Base-by-base conservation (phyloP, 2,113 vertebrate species). In the Lophotis ruficrista region DNA sequence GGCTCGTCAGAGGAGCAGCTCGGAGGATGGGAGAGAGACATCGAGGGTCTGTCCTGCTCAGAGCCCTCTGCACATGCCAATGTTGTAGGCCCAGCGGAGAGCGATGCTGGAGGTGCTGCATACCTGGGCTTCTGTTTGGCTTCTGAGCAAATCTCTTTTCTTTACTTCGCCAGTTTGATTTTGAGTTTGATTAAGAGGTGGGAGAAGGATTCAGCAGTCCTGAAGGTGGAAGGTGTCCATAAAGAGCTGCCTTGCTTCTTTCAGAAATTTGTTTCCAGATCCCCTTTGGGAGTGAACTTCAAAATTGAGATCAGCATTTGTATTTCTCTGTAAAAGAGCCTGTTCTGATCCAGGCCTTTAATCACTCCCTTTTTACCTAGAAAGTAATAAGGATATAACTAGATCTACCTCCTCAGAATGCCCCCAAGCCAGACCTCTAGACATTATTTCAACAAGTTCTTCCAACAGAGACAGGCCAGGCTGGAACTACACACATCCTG, bases 341-440 rank as follows among this genome's bases (percentile, higher is more conserved):
- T 68, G 17, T 72, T 96, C 27, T 1, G 1, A 58, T 69, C 90
- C 62, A 86, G 82, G 58, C 45, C 31, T 86, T 93, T 80, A 87
- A 90, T 93, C 48, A 79, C 57, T 79, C 70, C 35, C 8, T 65
- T 88, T 94, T 90, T 90, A 86, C 75, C 66, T 83, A 79, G 88
- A 92, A 77, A 95, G 66, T 66, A 90, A 28, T 64, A 69, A 77
- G 61, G 22, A 68, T 93, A 37, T 85, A 86, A 31, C 37, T 43
- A 43, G 41, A 25, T 57, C 41, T 65, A 50, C 75, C 23, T 30
- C 57, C 61, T 30, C 58, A 85, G 78, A 71, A 90, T 50, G 21
- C 62, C 72, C 19, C 35, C 1, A 0, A 38, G 66, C 22, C 91
- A 91, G 65, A 89, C 73, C 53, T 70, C n/a, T 61, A 91, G 50